Evolutionary conservation across 2,797 vertebrate species (phyloP).

Genomic region (Lates japonicus): DNA sequence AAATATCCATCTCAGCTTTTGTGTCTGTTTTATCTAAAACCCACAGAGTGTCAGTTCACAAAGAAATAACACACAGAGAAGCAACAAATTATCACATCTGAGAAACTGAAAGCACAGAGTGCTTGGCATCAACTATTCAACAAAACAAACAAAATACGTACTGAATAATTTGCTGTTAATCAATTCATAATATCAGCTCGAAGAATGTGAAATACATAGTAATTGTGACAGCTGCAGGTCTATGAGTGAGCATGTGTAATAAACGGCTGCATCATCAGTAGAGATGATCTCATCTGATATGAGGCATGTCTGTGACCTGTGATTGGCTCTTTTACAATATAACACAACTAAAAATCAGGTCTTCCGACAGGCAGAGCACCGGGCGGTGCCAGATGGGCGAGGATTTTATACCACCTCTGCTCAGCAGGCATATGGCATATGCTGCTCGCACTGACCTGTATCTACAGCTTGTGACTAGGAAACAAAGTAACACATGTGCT

Average conservation of each 20-base stretch:
- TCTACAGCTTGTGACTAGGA: neutral
- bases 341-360: neutral
- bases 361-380: neutral
- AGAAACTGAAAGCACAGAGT: neutral
- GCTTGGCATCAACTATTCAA: no score
- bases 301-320: no score
- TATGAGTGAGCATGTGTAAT: no score
- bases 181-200: no score
- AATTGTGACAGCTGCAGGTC: neutral
- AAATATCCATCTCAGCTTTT: neutral
- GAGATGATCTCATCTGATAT: no score
- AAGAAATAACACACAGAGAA: no score
- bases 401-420: neutral
- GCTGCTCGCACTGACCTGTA: conserved; percentile 14
- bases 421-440: neutral
- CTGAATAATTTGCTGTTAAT: no score
- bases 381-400: neutral
- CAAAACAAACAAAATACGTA: no score
- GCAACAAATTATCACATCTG: neutral
- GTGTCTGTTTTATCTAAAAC: no score
- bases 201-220: no score
- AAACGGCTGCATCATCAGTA: no score
- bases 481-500: conserved; percentile 10
- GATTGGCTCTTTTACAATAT: neutral
- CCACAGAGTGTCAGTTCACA: no score